Conservation (phyloP, 1,140 invertebrate genomes). For the Drosophila lacteicornis region DNA sequence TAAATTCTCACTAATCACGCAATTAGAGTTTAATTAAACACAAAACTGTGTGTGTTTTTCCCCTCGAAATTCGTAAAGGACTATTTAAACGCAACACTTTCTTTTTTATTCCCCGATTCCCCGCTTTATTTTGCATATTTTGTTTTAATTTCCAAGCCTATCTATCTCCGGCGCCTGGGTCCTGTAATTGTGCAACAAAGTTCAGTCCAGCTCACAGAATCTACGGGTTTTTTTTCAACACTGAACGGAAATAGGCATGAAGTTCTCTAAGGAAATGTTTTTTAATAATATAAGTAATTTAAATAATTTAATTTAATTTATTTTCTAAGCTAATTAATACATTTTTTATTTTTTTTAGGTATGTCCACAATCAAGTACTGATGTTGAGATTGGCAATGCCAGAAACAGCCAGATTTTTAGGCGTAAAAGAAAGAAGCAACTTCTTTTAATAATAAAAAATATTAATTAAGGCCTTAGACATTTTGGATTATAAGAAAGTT, state of each 20-base stretch:
- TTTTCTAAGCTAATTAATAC: too few species aligned
- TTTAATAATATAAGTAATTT: too few species aligned
- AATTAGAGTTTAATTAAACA: conserved; percentile 55
- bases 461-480: too few species aligned
- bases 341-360: too few species aligned
- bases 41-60: not conserved
- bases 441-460: too few species aligned
- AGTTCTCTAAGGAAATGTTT: too few species aligned
- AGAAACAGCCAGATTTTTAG: too few species aligned
- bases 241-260: not conserved
- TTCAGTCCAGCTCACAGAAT: conserved; percentile 2
- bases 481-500: too few species aligned
- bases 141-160: conserved; percentile 22
- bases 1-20: conserved; percentile 47
- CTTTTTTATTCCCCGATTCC: not conserved
- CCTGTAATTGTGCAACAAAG: conserved; percentile 66
- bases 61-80: not conserved
- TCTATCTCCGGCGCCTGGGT: conserved; percentile 4
- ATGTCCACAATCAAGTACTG: too few species aligned
- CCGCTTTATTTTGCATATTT: conserved; percentile 3
- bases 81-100: conserved; percentile 11
- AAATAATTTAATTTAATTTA: too few species aligned
- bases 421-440: too few species aligned
- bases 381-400: too few species aligned
- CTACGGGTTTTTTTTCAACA: not conserved